These are phyloP conservation scores for Hystrix brachyura DNA, from an alignment of 2,113 vertebrate genomes.

Conservation along the genomic window DNA sequence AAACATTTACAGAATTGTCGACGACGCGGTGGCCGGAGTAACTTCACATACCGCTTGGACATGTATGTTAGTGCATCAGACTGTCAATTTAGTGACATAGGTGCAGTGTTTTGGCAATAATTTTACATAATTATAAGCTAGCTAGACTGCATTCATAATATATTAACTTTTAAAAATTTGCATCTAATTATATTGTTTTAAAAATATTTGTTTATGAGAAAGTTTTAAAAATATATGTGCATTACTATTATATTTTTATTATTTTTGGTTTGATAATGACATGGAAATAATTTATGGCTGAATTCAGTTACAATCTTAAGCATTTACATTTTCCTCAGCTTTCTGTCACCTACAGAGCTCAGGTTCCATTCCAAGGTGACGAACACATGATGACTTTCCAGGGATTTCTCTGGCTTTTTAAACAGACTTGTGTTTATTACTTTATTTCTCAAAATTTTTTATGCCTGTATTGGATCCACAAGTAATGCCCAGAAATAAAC, in stretches of 20 bases:
- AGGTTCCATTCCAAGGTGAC: not conserved
- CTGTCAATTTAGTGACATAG: not conserved
- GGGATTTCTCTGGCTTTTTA: not conserved
- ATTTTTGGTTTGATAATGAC: not conserved
- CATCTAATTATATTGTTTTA: not conserved
- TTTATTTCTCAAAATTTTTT: not conserved
- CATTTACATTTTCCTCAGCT: not conserved
- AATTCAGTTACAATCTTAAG: not conserved
- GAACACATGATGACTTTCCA: not conserved
- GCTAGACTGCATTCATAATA: not conserved
- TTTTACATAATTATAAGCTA: not conserved
- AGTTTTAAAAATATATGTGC: not conserved
- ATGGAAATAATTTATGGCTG: not conserved
- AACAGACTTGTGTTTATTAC: not conserved
- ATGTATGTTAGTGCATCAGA: not conserved
- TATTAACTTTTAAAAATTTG: not conserved
- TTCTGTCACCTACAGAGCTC: not conserved
- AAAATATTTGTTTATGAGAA: not conserved
- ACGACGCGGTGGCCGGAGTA: not conserved
- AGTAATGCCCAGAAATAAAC: not conserved
- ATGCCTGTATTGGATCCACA: not conserved
- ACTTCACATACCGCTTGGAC: not conserved
- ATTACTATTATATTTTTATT: not conserved
- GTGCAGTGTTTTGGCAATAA: not conserved
- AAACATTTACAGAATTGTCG: not conserved